Conservation (phyloP, 2,113 vertebrate species). For the Arizona elegans region DNA sequence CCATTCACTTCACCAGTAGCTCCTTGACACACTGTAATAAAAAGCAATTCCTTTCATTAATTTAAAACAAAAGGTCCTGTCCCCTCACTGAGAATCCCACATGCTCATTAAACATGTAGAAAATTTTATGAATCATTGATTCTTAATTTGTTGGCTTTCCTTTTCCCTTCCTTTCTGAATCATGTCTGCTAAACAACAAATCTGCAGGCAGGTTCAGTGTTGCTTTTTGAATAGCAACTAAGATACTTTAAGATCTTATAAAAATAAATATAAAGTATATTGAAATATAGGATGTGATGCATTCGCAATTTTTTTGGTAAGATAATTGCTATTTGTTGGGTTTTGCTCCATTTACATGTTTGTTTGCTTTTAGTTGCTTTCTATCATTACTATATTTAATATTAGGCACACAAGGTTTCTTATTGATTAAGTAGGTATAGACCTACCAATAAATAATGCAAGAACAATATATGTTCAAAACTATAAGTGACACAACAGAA, state of each 20-base stretch:
- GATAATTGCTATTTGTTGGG: not conserved
- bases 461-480: not conserved
- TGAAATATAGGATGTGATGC: not conserved
- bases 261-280: not conserved
- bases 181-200: not conserved
- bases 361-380: not conserved
- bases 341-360: not conserved
- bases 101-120: not conserved
- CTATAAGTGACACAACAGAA: not conserved
- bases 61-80: not conserved
- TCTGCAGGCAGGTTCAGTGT: not conserved
- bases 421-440: not conserved
- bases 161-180: not conserved
- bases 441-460: not conserved
- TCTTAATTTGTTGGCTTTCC: not conserved
- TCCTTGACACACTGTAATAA: constrained; percentile 87
- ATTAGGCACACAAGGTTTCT: not conserved
- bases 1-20: constrained; percentile 87
- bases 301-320: not conserved
- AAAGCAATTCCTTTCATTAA: not conserved
- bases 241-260: not conserved
- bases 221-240: not conserved
- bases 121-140: not conserved
- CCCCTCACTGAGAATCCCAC: not conserved
- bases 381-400: not conserved